These are phyloP conservation scores for Lophotriccus pileatus DNA, from an alignment of 2,797 vertebrate genomes.

Conservation along the genomic window DNA sequence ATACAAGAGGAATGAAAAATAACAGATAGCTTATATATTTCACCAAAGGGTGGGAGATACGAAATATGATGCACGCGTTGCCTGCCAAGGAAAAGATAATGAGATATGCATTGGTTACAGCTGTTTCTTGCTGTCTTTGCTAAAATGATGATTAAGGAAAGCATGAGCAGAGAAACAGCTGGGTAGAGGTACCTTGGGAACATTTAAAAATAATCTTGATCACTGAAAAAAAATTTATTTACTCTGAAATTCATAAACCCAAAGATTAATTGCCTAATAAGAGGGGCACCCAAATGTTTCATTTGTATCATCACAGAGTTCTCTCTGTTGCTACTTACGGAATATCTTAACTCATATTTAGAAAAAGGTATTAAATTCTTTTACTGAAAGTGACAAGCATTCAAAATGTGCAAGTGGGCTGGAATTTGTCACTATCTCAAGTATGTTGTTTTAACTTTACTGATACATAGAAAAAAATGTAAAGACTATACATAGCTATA, in stretches of 20 bases:
- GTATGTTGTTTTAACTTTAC: not conserved
- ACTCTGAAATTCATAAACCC: constrained; percentile 27
- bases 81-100: constrained; percentile 61
- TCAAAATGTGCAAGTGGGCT: not conserved
- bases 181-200: constrained; percentile 47
- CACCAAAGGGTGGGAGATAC: constrained; percentile 50
- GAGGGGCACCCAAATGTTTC: not conserved
- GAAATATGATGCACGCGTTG: not conserved
- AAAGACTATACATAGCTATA: not conserved
- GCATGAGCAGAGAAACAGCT: constrained; percentile 35
- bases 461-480: not conserved
- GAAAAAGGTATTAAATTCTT: not conserved
- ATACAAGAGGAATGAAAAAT: constrained; percentile 35
- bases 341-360: not conserved
- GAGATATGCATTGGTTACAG: constrained; percentile 56
- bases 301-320: not conserved
- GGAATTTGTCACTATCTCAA: not conserved
- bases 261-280: not conserved
- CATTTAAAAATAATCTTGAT: constrained; percentile 33
- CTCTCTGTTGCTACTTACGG: not conserved
- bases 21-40: constrained; percentile 50
- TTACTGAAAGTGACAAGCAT: not conserved
- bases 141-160: constrained; percentile 50
- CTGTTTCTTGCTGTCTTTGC: constrained; percentile 48
- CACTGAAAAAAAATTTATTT: constrained; percentile 25